phyloP scores from a whole-genome alignment of 2,797 vertebrate genomes.

The Typhlichthys subterraneus region DNA sequence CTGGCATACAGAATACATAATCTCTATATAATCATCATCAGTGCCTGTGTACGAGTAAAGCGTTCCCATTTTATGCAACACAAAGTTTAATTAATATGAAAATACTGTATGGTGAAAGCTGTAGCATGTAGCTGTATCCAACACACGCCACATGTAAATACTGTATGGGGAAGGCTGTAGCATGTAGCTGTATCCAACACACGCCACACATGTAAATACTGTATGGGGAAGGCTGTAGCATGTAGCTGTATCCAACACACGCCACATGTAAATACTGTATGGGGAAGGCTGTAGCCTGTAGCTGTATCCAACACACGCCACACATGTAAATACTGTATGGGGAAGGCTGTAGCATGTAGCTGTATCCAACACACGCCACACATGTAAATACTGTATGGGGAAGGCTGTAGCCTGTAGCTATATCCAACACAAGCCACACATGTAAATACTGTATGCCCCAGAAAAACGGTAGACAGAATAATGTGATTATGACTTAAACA shows the following conservation, averaged over 20 bases:
- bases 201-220: constrained; percentile 4
- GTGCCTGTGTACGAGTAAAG: constrained; percentile 50
- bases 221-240: neutral
- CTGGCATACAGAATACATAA: constrained; percentile 70
- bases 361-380: neutral
- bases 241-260: too few species aligned
- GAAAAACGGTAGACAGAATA: constrained; percentile 37
- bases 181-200: too few species aligned
- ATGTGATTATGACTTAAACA: constrained; percentile 51
- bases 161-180: neutral
- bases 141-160: constrained; percentile 16
- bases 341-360: too few species aligned
- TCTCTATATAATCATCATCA: constrained; percentile 69
- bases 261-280: constrained; percentile 25
- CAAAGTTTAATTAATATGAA: neutral
- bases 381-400: neutral
- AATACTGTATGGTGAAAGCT: neutral
- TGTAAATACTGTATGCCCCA: constrained; percentile 26
- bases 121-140: too few species aligned
- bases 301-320: neutral
- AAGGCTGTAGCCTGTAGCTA: too few species aligned
- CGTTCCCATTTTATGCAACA: neutral
- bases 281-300: too few species aligned
- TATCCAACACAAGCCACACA: neutral
- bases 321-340: constrained; percentile 13